phyloP scores from a whole-genome alignment of 2,888 invertebrate species.

The Antitype chi region DNA sequence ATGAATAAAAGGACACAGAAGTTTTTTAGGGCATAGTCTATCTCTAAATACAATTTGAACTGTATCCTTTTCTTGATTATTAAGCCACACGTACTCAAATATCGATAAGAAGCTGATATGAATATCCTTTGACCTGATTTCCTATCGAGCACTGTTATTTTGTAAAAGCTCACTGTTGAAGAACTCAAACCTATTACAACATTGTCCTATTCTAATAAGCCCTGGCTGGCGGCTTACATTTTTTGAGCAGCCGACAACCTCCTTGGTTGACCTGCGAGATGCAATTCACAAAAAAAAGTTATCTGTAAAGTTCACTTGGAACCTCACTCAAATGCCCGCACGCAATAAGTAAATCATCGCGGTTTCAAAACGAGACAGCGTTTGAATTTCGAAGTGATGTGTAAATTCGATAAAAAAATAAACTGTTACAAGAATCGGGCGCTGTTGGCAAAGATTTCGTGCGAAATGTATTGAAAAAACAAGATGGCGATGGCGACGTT shows the following conservation, averaged over 20 bases:
- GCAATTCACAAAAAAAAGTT: not conserved
- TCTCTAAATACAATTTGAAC: not conserved
- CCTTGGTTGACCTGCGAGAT: too few relatives aligned
- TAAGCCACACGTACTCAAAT: slow-evolving; percentile 28
- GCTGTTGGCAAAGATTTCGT: not conserved
- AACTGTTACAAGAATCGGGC: not conserved
- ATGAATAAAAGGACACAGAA: not conserved
- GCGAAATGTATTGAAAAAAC: not conserved
- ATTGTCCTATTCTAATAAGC: too few relatives aligned
- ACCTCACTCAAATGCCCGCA: not conserved
- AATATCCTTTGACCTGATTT: slow-evolving; percentile 42
- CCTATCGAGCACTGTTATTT: slow-evolving; percentile 5
- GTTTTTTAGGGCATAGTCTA: not conserved
- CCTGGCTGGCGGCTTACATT: too few relatives aligned
- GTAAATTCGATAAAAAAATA: not conserved
- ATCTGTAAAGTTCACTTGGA: not conserved
- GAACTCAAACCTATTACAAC: not conserved
- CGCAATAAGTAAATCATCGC: not conserved
- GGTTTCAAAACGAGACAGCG: not conserved
- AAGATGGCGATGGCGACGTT: not conserved
- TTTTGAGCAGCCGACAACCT: too few relatives aligned
- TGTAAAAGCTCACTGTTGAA: not conserved
- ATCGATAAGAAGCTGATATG: slow-evolving; percentile 11
- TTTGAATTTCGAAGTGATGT: slow-evolving; percentile 1
- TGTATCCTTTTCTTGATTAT: not conserved